These are phyloP conservation scores for Platycnemis pennipes DNA, from an alignment of 2,888 invertebrate species.

Conservation along the genomic window DNA sequence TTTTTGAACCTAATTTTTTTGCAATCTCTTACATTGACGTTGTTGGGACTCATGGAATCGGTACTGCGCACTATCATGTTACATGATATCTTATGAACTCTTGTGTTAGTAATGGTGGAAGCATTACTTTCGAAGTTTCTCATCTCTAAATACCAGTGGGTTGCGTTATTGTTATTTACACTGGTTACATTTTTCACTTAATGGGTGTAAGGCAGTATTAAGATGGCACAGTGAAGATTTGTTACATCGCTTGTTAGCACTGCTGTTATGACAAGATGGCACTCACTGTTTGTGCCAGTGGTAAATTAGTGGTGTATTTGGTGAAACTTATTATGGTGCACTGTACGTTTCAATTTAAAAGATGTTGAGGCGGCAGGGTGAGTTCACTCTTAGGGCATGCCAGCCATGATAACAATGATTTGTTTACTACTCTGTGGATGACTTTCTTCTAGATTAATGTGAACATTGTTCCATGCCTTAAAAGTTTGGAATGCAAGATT, in stretches of 20 bases:
- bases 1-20: constrained; percentile 12
- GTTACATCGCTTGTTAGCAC: constrained; percentile 60
- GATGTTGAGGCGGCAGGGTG: constrained; percentile 28
- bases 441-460: constrained; percentile 63
- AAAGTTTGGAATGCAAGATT: constrained; percentile 43
- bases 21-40: constrained; percentile 49
- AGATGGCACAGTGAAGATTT: constrained; percentile 51
- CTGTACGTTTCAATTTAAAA: constrained; percentile 25
- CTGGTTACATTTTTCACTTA: constrained; percentile 60
- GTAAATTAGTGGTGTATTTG: constrained; percentile 52
- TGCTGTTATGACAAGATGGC: constrained; percentile 51
- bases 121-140: constrained; percentile 53
- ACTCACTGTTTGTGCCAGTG: constrained; percentile 36
- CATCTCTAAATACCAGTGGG: constrained; percentile 39
- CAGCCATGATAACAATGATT: constrained; percentile 42
- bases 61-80: constrained; percentile 42
- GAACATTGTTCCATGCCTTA: constrained; percentile 61
- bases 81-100: constrained; percentile 8
- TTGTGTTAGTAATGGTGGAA: constrained; percentile 46
- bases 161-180: constrained; percentile 62
- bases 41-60: constrained; percentile 19
- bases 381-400: constrained; percentile 6
- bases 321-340: constrained; percentile 49
- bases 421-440: constrained; percentile 56
- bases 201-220: constrained; percentile 66